These are phyloP conservation scores for honey bee (Apis mellifera) DNA, from an alignment of 1,140 invertebrate species.

Conservation along the genomic window Amel_HAv3.1 CM009940.2:1026001-1026500, in stretches of 20 bases:
- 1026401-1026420: background rate
- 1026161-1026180: constrained; percentile 39
- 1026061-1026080: background rate
- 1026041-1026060: background rate
- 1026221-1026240: constrained; percentile 18
- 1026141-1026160: constrained; percentile 2
- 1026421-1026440: constrained; percentile 13
- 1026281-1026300: no score
- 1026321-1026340: background rate
- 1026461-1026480: background rate
- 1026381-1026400: background rate
- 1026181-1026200: constrained; percentile 7
- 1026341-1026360: background rate
- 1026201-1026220: constrained; percentile 45
- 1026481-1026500: constrained; percentile 18
- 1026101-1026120: no score
- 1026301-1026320: constrained; percentile 20
- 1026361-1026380: background rate
- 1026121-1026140: constrained; percentile 36
- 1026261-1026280: constrained; percentile 20
- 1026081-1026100: background rate
- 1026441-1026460: background rate
- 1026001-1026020: background rate
- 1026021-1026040: no score
- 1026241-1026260: background rate